These are phyloP conservation scores for Mastacembelus armatus DNA, from an alignment of 2,797 vertebrate species.

Conservation along the genomic window DNA sequence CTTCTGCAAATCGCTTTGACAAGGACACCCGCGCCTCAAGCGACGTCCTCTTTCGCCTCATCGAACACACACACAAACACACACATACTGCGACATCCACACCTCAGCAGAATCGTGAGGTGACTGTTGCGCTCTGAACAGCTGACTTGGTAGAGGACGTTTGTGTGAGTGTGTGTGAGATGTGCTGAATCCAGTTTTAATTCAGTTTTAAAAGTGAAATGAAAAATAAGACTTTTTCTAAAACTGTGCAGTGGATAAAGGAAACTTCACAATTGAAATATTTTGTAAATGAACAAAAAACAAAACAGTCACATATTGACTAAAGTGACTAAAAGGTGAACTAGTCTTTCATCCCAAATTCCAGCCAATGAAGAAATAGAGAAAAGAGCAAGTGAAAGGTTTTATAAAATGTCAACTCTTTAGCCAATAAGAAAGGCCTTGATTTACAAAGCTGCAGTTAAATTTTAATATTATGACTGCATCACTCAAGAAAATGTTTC, in stretches of 20 bases:
- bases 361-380: not conserved
- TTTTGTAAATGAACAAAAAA: not conserved
- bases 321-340: not conserved
- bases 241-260: not conserved
- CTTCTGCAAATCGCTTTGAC: conserved; percentile 83
- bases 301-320: not conserved
- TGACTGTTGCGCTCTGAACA: conserved; percentile 75
- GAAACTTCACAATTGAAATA: not conserved
- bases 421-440: not conserved
- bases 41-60: conserved; percentile 79
- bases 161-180: conserved; percentile 21
- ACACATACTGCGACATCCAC: conserved; percentile 59
- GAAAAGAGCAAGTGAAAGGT: not conserved
- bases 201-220: not conserved
- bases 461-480: no score
- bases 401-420: no score
- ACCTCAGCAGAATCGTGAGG: conserved; percentile 80
- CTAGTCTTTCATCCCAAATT: not conserved
- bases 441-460: not conserved
- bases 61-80: conserved; percentile 68
- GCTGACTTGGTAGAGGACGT: conserved; percentile 74
- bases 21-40: conserved; percentile 81
- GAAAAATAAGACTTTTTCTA: not conserved
- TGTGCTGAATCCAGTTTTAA: conserved; percentile 33
- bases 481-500: no score